Base-by-base conservation (phyloP, 2,113 vertebrate genomes). In the Lagenorhynchus albirostris region DNA sequence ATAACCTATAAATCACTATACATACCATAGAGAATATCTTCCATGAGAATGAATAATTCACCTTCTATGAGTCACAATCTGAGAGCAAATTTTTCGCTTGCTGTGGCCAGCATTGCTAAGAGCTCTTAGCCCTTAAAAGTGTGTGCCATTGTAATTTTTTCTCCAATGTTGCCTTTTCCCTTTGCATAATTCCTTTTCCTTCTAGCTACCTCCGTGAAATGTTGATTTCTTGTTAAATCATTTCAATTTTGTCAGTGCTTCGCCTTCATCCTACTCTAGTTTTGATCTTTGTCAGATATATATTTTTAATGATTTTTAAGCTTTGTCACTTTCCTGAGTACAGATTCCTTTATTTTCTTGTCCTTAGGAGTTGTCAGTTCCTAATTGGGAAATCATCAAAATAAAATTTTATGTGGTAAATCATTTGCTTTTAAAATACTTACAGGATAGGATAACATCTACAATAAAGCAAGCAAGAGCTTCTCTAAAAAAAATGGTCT, bases 391-490 rank as follows among this genome's bases (percentile, higher is more conserved):
- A 94, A 95, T 94, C 96, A 31, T 97, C 55, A 91, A 96, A 96
- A 95, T 60, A 77, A 93, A 93, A 95, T 79, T 93, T 93, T 94
- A 86, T 89, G 33, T 95, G 86, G 41, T 84, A 84, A 97, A 94
- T 73, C 5, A 68, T 65, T 93, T 85, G 38, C 55, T 74, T 94
- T 94, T 87, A 26, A 91, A 91, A 93, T 95, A 86, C 70, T 81
- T 91, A 41, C 83, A 93, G 47, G 18, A 31, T 77, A 77, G 55
- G 73, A 60, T 91, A 89, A 71, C 47, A 79, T 84, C 41, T 95
- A 25, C 36, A 97, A 74, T 33, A 96, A 95, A 96, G 58, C 60
- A 96, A 88, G 10, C 58, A 96, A 89, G 26, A 91, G 15, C 20
- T 95, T 95, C 89, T 95, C 71, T 87, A 38, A 83, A 71, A 89